These are phyloP conservation scores for Pocillopora grandis DNA, from an alignment of 92 coral and sea anemone genomes.

Conservation along the genomic window DNA sequence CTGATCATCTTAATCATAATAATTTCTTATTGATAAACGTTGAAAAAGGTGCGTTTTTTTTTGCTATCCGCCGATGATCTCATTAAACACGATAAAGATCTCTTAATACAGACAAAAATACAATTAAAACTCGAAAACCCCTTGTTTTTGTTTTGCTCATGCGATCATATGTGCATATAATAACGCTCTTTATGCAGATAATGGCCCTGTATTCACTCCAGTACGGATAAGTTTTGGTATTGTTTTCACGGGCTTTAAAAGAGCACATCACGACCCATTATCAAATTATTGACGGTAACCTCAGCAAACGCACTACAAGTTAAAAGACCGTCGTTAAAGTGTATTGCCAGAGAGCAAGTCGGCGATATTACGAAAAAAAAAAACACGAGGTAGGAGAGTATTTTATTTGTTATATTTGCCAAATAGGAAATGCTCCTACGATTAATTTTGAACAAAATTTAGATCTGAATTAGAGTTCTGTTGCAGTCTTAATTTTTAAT, in stretches of 20 bases:
- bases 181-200: conserved; percentile 68
- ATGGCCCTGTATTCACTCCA: conserved; percentile 65
- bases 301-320: not conserved
- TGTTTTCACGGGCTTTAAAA: conserved; percentile 72
- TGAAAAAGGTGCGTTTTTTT: conserved; percentile 7
- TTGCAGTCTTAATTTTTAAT: conserved; percentile 10
- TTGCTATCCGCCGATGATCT: conserved; percentile 28
- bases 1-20: conserved; percentile 16
- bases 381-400: not conserved
- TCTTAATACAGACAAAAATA: conserved; percentile 46
- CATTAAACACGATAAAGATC: conserved; percentile 62
- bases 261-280: conserved; percentile 48
- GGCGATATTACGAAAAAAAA: not conserved
- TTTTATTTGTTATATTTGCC: not conserved
- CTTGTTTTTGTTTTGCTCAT: conserved; percentile 39
- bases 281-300: not conserved
- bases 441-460: not conserved
- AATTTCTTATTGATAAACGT: conserved; percentile 21
- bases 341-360: not conserved
- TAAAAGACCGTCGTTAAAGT: not conserved
- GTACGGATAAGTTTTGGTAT: conserved; percentile 48
- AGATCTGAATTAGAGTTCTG: not conserved
- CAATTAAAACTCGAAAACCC: conserved; percentile 50
- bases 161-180: conserved; percentile 59
- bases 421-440: not conserved